These are phyloP conservation scores for Lytechinus variegatus DNA, from an alignment of 35 echinoderm and acorn worm species.

Conservation along the genomic window DNA sequence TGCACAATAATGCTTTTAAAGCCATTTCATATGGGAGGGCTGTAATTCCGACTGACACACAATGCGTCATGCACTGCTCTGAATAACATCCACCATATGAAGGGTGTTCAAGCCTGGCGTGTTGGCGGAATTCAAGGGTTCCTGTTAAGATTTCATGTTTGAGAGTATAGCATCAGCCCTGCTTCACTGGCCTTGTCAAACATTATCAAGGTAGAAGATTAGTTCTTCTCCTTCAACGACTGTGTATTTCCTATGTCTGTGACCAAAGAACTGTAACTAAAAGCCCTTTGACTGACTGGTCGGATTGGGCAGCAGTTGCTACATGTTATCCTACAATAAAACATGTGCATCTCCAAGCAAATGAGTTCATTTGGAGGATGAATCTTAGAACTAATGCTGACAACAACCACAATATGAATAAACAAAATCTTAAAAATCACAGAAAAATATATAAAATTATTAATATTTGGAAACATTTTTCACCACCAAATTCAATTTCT, in stretches of 20 bases:
- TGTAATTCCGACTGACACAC: background rate
- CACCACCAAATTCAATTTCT: no score
- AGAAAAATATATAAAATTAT: no score
- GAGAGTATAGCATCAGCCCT: background rate
- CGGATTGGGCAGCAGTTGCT: background rate
- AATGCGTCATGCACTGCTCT: slow-evolving; percentile 9
- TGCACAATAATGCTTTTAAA: background rate
- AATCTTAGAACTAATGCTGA: no score
- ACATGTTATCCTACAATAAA: background rate
- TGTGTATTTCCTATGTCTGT: slow-evolving; percentile 18
- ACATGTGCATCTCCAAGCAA: no score
- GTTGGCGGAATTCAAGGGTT: background rate
- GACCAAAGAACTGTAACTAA: background rate
- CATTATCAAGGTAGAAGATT: background rate
- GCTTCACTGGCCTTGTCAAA: background rate
- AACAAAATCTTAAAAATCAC: no score
- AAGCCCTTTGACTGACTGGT: background rate
- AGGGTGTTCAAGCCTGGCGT: background rate
- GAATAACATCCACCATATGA: background rate
- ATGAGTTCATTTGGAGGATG: no score
- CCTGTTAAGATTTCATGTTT: background rate
- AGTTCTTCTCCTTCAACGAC: background rate
- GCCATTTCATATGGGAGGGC: background rate
- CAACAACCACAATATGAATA: no score
- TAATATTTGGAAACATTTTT: no score